A percentile compares a stretch with the other conserved stretches of the same genome.
Evolutionary conservation across 1,140 invertebrate species (phyloP).

Genomic region (Argopecten irradians): DNA sequence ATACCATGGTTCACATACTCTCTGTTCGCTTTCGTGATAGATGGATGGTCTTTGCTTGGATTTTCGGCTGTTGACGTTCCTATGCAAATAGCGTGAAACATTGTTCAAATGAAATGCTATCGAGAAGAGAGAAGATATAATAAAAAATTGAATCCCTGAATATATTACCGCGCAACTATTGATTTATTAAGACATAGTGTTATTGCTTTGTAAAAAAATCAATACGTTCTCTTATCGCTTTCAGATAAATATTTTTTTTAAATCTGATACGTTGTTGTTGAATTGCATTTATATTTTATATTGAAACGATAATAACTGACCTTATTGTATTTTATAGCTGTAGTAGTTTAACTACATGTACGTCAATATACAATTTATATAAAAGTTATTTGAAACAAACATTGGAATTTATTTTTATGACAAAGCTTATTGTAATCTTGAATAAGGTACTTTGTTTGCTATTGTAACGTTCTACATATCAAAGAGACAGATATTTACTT

Average conservation of each 20-base stretch:
- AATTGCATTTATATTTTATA: too few relatives aligned
- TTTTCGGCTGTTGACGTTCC: neutral
- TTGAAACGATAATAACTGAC: too few relatives aligned
- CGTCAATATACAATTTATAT: too few relatives aligned
- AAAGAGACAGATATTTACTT: neutral
- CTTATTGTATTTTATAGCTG: neutral
- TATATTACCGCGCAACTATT: neutral
- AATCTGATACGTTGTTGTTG: too few relatives aligned
- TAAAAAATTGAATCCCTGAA: neutral
- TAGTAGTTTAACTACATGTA: neutral
- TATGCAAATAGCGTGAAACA: neutral
- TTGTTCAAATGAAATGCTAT: neutral
- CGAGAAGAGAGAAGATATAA: neutral
- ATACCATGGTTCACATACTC: constrained; percentile 58
- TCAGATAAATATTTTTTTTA: too few relatives aligned
- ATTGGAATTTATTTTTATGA: neutral
- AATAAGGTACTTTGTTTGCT: neutral
- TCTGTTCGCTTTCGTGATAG: constrained; percentile 49
- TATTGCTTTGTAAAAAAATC: too few relatives aligned
- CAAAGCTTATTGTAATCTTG: neutral
- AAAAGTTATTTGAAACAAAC: neutral
- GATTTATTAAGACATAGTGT: neutral
- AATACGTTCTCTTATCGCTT: too few relatives aligned
- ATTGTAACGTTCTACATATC: neutral
- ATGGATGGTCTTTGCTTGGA: constrained; percentile 7